These are phyloP conservation scores for Lynx canadensis DNA, from an alignment of 2,113 vertebrate genomes.

Conservation along the genomic window DNA sequence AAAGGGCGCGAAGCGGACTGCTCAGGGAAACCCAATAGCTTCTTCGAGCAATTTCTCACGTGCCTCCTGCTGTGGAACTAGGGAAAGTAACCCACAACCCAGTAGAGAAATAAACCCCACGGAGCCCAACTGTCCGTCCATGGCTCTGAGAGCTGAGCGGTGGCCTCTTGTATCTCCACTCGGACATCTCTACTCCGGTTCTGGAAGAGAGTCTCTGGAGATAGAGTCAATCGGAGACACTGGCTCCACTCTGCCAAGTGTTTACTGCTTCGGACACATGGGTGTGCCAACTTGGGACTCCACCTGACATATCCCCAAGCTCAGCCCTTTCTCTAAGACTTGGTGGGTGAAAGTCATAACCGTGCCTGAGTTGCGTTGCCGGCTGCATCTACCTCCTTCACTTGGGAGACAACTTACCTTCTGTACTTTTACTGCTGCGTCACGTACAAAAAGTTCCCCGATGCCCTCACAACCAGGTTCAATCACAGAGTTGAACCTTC, in stretches of 20 bases:
- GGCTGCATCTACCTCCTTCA: neutral
- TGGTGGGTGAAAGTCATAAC: neutral
- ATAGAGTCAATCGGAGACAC: neutral
- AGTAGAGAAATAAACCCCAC: fast-evolving
- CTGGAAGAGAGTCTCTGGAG: neutral
- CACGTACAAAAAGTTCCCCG: neutral
- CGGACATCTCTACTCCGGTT: neutral
- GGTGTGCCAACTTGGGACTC: neutral
- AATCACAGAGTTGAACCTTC: neutral
- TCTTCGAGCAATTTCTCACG: neutral
- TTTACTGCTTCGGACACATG: neutral
- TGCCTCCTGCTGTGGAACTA: too few species aligned
- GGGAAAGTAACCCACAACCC: neutral
- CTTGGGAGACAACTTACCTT: neutral
- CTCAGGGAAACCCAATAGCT: neutral
- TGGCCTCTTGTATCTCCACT: neutral
- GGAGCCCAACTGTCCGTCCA: fast-evolving
- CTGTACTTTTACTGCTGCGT: neutral
- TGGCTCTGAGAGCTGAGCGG: neutral
- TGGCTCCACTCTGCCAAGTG: neutral
- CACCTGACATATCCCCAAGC: fast-evolving
- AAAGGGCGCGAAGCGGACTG: fast-evolving
- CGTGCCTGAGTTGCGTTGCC: neutral
- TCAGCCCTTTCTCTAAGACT: neutral
- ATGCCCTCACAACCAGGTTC: neutral